Evolutionary conservation across 2,797 vertebrate species (phyloP), one percentile per base, ranked within the genome.

Genomic region (Notolabrus celidotus): DNA sequence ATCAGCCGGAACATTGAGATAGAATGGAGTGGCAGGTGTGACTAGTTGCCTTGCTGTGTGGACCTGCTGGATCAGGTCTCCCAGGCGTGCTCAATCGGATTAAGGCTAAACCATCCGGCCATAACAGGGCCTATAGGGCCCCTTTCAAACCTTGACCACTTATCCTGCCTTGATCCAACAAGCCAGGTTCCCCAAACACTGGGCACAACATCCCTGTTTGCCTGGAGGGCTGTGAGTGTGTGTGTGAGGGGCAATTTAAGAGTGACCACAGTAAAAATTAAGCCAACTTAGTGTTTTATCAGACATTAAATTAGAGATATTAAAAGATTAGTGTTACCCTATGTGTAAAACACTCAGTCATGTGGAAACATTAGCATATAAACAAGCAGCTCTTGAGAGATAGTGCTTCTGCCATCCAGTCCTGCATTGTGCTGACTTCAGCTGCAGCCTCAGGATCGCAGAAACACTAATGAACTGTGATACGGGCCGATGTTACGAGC

Each of bases 91-190:
- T 80, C 84, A 88, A 83, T 88, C 41, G 85, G 86, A 93, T 93
- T 92, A 92, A 39, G 82, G 78, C 71, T 88, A 87, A 91, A 88
- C 75, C 85, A 84, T 79, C 78, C 83, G 87, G 82, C 88, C 90
- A 90, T 80, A 84, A 83, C 77, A 62, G 79, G 78, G 79, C 71
- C 84, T 74, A 77, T 78, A 74, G 82, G 65, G 75, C 82, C 76
- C 74, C 71, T 72, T 67, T 86, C 77, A 74, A 68, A 74, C 82
- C 75, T 78, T 67, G 80, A 86, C 78, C 77, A 81, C 82, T 91
- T 87, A 91, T 89, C 79, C 86, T 47, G 75, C 71, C 69, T 84
- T 88, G 70, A 89, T 89, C 81, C 80, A 74, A 59, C 60, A 68
- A 88, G 81, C 70, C 84, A 67, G 76, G 66, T 76, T 80, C 67